phyloP scores from a whole-genome alignment of 1,140 invertebrate species.

The Maniola jurtina region DNA sequence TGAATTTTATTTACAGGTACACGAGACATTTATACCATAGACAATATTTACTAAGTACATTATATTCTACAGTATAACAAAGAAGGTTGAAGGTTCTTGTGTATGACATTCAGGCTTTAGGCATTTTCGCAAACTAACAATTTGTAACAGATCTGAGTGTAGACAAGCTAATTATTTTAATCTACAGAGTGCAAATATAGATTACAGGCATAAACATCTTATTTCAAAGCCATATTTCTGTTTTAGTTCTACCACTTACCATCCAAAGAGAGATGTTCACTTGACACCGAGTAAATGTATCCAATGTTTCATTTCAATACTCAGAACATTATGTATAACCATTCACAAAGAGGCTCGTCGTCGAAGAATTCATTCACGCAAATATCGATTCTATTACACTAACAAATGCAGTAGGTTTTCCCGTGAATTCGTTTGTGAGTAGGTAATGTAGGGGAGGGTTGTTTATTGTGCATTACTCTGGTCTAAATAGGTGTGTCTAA shows the following conservation, averaged over 20 bases:
- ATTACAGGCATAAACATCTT: conserved; percentile 17
- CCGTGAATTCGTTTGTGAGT: not conserved
- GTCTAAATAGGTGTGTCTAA: conserved; percentile 43
- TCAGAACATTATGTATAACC: conserved; percentile 17
- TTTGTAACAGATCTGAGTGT: not conserved
- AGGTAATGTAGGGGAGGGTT: not conserved
- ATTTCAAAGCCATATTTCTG: conserved; percentile 22
- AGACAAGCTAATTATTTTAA: not conserved
- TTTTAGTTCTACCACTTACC: conserved; percentile 26
- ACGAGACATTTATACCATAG: too few relatives aligned
- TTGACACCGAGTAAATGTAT: conserved; percentile 28
- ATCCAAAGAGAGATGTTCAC: conserved; percentile 31
- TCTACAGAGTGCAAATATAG: conserved; percentile 19
- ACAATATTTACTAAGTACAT: too few relatives aligned
- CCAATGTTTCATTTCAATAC: conserved; percentile 37
- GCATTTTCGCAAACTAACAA: not conserved
- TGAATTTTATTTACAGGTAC: too few relatives aligned
- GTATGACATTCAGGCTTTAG: too few relatives aligned
- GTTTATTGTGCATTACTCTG: conserved; percentile 27
- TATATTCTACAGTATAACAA: too few relatives aligned
- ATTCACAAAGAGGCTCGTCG: not conserved
- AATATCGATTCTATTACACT: not conserved
- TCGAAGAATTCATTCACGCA: not conserved
- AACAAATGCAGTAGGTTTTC: conserved; percentile 4
- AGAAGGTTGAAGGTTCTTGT: too few relatives aligned